phyloP scores from a whole-genome alignment of 2,113 vertebrate genomes.

The Emberiza fucata region DNA sequence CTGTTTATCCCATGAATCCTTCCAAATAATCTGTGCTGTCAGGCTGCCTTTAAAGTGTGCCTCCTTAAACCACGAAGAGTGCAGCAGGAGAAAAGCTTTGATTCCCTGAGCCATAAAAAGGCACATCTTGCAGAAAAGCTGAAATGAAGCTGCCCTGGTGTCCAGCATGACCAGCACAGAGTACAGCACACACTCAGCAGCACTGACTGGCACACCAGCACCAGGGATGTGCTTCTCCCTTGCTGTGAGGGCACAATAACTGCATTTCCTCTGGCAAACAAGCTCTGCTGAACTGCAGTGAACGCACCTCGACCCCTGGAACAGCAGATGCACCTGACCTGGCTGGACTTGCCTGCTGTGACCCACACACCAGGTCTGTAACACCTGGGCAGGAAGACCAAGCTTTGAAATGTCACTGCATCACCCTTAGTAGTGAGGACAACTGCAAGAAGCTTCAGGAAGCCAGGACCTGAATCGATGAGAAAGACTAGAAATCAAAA shows the following conservation, averaged over 20 bases:
- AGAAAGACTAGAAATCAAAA: neutral
- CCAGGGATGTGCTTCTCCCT: neutral
- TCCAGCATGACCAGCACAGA: accelerated
- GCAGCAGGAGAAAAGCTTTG: neutral
- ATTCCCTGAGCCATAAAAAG: neutral
- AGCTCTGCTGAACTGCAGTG: neutral
- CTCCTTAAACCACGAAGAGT: neutral
- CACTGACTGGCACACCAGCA: accelerated
- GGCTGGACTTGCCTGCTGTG: neutral
- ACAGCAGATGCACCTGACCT: neutral
- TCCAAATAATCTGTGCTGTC: neutral
- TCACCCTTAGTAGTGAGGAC: neutral
- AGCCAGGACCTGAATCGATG: neutral
- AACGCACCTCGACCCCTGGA: neutral
- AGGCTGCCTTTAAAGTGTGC: neutral
- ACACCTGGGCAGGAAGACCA: neutral
- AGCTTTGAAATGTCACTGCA: neutral
- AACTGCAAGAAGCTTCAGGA: neutral
- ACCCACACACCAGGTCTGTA: neutral
- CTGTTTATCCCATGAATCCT: neutral
- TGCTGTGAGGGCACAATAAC: neutral
- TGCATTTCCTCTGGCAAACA: neutral
- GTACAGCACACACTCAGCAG: neutral
- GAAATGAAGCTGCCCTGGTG: neutral
- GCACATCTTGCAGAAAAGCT: neutral